These are phyloP conservation scores for Megalops cyprinoides DNA, from an alignment of 2,797 vertebrate genomes.

Conservation along the genomic window DNA sequence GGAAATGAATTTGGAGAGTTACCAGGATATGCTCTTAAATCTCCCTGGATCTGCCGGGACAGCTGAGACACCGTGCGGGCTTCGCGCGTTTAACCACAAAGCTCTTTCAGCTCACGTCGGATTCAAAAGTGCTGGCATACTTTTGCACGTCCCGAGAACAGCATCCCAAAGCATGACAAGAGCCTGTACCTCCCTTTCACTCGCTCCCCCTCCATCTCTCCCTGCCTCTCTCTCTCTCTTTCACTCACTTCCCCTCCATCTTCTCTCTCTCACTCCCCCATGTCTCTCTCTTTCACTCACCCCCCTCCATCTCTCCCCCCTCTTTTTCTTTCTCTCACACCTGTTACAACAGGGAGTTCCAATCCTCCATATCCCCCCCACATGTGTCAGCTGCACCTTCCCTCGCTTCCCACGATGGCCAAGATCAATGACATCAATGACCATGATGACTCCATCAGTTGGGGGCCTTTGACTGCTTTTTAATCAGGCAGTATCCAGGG, in stretches of 20 bases:
- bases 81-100: neutral
- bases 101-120: too few relatives aligned
- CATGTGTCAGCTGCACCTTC: too few relatives aligned
- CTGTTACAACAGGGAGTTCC: too few relatives aligned
- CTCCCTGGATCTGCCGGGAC: too few relatives aligned
- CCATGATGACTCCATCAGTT: neutral
- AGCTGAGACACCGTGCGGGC: neutral
- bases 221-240: neutral
- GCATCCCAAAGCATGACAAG: neutral
- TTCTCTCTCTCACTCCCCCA: neutral
- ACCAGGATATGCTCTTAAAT: neutral
- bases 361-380: too few relatives aligned
- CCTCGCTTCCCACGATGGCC: too few relatives aligned
- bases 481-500: neutral
- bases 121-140: too few relatives aligned
- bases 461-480: neutral
- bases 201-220: neutral
- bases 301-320: neutral
- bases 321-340: too few relatives aligned
- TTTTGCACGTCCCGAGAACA: too few relatives aligned
- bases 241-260: too few relatives aligned
- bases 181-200: neutral
- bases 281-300: neutral
- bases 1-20: neutral
- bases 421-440: neutral